Evolutionary conservation across 64 coral and sea anemone genomes (phyloP), one percentile per base, ranked within the genome.

Genomic region (Orbicella faveolata): DNA sequence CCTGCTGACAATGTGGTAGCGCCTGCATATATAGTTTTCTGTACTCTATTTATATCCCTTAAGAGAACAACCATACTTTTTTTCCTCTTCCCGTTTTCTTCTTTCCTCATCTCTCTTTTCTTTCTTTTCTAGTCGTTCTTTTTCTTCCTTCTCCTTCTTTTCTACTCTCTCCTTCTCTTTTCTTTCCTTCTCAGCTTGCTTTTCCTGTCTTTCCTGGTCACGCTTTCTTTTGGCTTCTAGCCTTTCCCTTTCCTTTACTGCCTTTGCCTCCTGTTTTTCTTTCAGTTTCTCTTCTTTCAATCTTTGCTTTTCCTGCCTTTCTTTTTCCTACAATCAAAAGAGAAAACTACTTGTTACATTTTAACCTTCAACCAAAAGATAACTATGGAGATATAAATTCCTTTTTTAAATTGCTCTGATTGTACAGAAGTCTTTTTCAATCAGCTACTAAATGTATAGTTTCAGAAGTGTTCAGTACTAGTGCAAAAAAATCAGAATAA

Each of bases 221-320:
- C 91, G 91, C 37, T 94, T 98, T 67, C 91, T 94, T 78, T 98
- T 98, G 61, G 92, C 92, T 78, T 98, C 96, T 23, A 94, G 75
- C 79, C 75, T 94, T 66, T 98, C 92, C 67, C 94, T 88, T 78
- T 98, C 96, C 61, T 98, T 98, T 25, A 57, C 51, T 57, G 73
- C 67, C 53, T 92, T 98, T 83, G 91, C 92, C 77, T 97, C 91
- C 61, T 69, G 69, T 83, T 89, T 85, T 75, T 92, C 89, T 75
- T 79, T 94, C 20, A 84, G 52, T 85, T 79, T 94, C 69, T 96
- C 94, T 67, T 93, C 91, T 87, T 80, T 87, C 61, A 94, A 73
- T 87, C 73, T 94, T 73, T 94, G 88, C 72, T 81, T 94, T 64
- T 90, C 88, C 53, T 77, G 36, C 23, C 65, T 89, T 74, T 94